Base-by-base conservation (phyloP, 2,797 vertebrate species). In the Oophaga sylvatica region DNA sequence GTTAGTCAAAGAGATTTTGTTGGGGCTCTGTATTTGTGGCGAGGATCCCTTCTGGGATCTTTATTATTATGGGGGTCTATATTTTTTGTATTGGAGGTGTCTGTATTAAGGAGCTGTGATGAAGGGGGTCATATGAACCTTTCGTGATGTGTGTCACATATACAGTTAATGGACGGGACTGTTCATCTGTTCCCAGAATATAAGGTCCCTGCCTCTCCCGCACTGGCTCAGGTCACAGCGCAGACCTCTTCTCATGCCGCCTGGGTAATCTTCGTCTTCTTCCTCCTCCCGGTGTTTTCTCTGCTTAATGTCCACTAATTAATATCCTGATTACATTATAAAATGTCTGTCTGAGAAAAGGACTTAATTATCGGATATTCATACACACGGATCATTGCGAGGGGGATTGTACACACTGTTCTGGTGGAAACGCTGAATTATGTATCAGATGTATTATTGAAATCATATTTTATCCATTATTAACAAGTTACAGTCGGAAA, bases 381-480 rank as follows among this genome's bases (percentile, higher is more conserved):
- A 85, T 81, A 73, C 59, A 67, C 70, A 68, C 31, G 84, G 63
- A 78, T 65, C 41, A 62, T 59, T 57, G 77, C 20, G 56, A 60
- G 53, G 29, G 41, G 62, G 80, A 75, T 56, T 26, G 31, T 75
- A 65, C 83, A 57, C 80, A 67, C 70, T 60, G 78, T 75, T 76
- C 84, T 86, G 84, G 13, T 26, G n/a, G 83, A 77, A 67, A 83
- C 79, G 15, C 83, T 89, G 80, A 89, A 89, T 89, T 86, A 89
- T 89, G 88, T 82, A 89, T 77, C 45, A 73, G 63, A 86, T 86
- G 31, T 83, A 86, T 89, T 83, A 86, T 89, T 70, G 80, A 86
- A 86, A 86, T 86, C 84, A 71, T 59, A 29, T 89, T 86, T 79
- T 86, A 89, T 89, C 75, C 84, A 89, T 89, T 86, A 82, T 89